Conservation (phyloP, 2,113 vertebrate genomes). For the Sebastes schlegelii region DNA sequence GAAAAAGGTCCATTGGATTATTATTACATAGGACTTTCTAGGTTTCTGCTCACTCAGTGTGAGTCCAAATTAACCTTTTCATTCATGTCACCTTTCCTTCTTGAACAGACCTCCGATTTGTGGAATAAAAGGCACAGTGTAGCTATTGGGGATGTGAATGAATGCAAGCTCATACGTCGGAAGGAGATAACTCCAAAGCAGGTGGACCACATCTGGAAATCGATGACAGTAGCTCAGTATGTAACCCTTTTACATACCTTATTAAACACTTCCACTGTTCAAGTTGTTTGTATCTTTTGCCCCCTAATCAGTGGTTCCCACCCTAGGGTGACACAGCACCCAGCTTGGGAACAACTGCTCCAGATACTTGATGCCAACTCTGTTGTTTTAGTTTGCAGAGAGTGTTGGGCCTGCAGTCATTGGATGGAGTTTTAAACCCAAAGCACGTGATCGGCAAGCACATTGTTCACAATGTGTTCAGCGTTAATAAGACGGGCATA, state of each 20-base stretch:
- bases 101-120: conserved; percentile 68
- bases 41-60: not conserved
- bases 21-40: not conserved
- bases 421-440: conserved; percentile 73
- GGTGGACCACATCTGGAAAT: conserved; percentile 78
- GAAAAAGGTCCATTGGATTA: not conserved
- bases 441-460: conserved; percentile 69
- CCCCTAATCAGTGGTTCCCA: not conserved
- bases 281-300: not conserved
- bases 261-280: not conserved
- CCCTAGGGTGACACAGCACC: not conserved
- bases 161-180: conserved; percentile 78
- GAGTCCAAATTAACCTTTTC: not conserved
- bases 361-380: not conserved
- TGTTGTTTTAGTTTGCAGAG: conserved; percentile 70
- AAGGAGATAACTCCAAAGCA: conserved; percentile 74
- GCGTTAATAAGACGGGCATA: conserved; percentile 74
- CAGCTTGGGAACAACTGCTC: not conserved
- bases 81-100: not conserved
- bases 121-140: conserved; percentile 81
- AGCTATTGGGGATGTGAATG: conserved; percentile 76
- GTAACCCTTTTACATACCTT: conserved; percentile 11
- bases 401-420: conserved; percentile 65
- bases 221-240: conserved; percentile 74
- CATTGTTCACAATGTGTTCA: conserved; percentile 78